Percentiles rank a stretch among this genome's conserved stretches.
Evolutionary conservation across 2,797 vertebrate genomes (phyloP).

Genomic region (Chromis chromis): DNA sequence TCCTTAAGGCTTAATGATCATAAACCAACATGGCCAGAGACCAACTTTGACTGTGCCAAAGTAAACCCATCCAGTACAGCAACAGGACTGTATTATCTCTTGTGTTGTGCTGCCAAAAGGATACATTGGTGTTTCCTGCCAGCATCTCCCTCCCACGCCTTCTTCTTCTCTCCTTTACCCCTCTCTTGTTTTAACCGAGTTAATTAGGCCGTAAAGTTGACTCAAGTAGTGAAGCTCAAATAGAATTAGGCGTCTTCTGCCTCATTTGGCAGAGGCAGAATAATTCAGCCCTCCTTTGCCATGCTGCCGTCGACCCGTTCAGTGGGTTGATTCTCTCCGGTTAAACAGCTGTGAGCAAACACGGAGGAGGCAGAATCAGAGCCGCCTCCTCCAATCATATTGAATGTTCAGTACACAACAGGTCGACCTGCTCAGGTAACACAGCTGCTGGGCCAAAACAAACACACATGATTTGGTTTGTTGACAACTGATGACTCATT

Average conservation of each 20-base stretch:
- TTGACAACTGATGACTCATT: neutral
- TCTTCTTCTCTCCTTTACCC: slow-evolving; percentile 3
- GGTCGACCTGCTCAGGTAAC: slow-evolving; percentile 15
- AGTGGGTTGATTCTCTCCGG: slow-evolving; percentile 39
- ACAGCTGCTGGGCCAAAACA: slow-evolving; percentile 11
- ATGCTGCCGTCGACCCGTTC: slow-evolving; percentile 9
- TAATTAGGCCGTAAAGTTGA: slow-evolving; percentile 73
- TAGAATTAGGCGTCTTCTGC: slow-evolving; percentile 74
- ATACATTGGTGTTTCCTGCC: slow-evolving; percentile 25
- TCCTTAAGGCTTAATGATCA: neutral
- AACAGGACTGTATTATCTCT: neutral
- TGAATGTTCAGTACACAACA: slow-evolving; percentile 49
- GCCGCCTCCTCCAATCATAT: slow-evolving; percentile 16
- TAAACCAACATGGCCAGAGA: neutral
- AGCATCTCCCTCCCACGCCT: slow-evolving; percentile 10
- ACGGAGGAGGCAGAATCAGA: slow-evolving; percentile 33
- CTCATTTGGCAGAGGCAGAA: slow-evolving; percentile 73
- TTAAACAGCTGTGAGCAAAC: slow-evolving; percentile 71
- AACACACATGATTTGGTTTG: slow-evolving; percentile 5
- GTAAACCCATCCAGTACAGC: slow-evolving; percentile 6
- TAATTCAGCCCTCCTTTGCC: slow-evolving; percentile 44
- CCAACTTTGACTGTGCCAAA: neutral
- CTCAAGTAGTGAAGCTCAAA: slow-evolving; percentile 75
- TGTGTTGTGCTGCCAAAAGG: slow-evolving; percentile 9
- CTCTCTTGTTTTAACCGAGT: slow-evolving; percentile 28